Evolutionary conservation across 2,888 invertebrate genomes (phyloP).

Genomic region (Scelioninae gen. 1): DNA sequence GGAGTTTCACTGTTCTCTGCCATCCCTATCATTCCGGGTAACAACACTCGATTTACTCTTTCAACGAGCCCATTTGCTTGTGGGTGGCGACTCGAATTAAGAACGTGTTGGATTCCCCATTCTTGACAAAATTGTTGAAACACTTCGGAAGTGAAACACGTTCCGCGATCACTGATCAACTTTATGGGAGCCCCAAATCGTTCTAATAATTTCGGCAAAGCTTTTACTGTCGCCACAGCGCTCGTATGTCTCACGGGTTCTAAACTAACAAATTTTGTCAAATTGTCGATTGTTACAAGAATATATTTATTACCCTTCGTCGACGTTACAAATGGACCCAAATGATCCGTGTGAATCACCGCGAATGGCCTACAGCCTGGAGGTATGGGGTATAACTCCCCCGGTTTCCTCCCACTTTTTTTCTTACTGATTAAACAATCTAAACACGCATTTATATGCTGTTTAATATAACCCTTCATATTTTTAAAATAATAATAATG

Average conservation of each 20-base stretch:
- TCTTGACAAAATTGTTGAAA: constrained; percentile 21
- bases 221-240: neutral
- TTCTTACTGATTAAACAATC: no score
- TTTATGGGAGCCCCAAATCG: constrained; percentile 10
- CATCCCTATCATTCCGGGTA: neutral
- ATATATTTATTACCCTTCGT: constrained; percentile 36
- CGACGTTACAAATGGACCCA: constrained; percentile 62
- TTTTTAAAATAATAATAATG: no score
- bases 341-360: constrained; percentile 64
- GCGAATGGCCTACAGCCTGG: constrained; percentile 71
- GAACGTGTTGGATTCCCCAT: no score
- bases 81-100: no score
- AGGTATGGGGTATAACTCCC: constrained; percentile 71
- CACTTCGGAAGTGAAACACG: constrained; percentile 20
- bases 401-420: constrained; percentile 40
- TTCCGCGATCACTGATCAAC: constrained; percentile 23
- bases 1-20: neutral
- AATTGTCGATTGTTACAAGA: constrained; percentile 19
- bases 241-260: neutral
- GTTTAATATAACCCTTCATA: no score
- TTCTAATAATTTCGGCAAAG: neutral
- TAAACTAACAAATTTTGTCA: constrained; percentile 21
- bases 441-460: no score
- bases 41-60: no score
- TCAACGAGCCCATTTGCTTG: no score